phyloP scores from a whole-genome alignment of 2,113 vertebrate genomes.

The Athene cunicularia region DNA sequence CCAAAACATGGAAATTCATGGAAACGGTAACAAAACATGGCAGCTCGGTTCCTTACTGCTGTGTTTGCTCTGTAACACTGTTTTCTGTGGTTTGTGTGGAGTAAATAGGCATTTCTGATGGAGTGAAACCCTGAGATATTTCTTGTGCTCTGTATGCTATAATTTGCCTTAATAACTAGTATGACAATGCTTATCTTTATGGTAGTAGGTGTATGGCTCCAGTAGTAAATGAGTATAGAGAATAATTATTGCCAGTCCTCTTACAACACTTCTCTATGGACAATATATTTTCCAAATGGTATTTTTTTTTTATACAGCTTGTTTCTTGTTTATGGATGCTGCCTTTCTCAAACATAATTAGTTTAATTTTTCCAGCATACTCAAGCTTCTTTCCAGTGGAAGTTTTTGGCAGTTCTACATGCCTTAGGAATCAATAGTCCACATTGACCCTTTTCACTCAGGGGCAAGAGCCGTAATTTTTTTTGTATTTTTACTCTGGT shows the following conservation, averaged over 20 bases:
- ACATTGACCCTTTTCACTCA: not conserved
- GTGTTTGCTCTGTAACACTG: not conserved
- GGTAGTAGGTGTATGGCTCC: not conserved
- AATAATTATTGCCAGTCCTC: not conserved
- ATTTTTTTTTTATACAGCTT: not conserved
- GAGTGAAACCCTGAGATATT: not conserved
- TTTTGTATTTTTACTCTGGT: not conserved
- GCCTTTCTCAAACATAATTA: not conserved
- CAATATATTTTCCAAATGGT: not conserved
- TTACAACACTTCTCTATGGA: not conserved
- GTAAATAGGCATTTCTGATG: not conserved
- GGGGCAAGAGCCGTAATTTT: not conserved
- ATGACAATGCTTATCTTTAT: not conserved
- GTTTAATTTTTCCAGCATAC: not conserved
- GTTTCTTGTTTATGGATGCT: not conserved
- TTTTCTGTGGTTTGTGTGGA: not conserved
- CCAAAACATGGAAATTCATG: not conserved
- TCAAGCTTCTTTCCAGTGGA: not conserved
- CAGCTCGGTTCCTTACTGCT: not conserved
- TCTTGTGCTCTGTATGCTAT: not conserved
- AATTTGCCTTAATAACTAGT: not conserved
- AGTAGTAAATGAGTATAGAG: not conserved
- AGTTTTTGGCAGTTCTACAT: not conserved
- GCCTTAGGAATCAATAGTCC: not conserved
- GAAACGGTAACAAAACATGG: not conserved